Base-by-base conservation (phyloP, 2,888 invertebrate species). In the Stenurella melanura region DNA sequence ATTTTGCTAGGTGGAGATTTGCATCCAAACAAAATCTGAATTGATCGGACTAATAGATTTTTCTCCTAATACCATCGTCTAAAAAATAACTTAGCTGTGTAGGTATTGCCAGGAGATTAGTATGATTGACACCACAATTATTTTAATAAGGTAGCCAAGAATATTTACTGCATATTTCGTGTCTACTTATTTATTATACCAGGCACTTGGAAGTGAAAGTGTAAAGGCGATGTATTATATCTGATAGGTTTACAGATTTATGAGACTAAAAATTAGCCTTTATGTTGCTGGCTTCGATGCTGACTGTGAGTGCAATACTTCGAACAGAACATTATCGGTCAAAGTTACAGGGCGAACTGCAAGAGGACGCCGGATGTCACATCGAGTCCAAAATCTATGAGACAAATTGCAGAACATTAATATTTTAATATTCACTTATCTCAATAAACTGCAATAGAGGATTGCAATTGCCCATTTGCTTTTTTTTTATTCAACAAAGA, bases 221-320 rank as follows among this genome's bases (percentile, higher is more conserved):
- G 34, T 38, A 34, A 63, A n/a, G 26, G 30, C 34, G 63, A 17
- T 34, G 63, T 34, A 63, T 63, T 34, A 34, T 34, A 34, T 63
- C 34, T 63, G 74, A 77, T 42, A 42, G 56, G 54, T 56, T 42
- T 42, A 68, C n/a, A 68, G 56, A 68, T 56, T 68, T 75, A 77
- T 78, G 74, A 73, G 77, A 76, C 75, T 72, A 75, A 66, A 42
- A 78, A 75, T 75, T 75, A 67, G 68, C 73, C 75, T 69, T 75
- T 63, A 61, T 30, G 21, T 26, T 17, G 34, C 38, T 9, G 7
- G 15, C 11, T 42, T 42, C 15, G 42, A 42, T 42, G 12, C 42
- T 7, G 9, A 42, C 42, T 12, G 42, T 42, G 4, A 42, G 12
- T 12, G 15, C 42, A 12, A 42, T 34, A 34, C 21, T 26, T 26